Percentiles rank a stretch among this genome's conserved stretches.
These are phyloP conservation scores for Tamandua tetradactyla DNA, from an alignment of 2,797 vertebrate genomes.

Conservation along the genomic window DNA sequence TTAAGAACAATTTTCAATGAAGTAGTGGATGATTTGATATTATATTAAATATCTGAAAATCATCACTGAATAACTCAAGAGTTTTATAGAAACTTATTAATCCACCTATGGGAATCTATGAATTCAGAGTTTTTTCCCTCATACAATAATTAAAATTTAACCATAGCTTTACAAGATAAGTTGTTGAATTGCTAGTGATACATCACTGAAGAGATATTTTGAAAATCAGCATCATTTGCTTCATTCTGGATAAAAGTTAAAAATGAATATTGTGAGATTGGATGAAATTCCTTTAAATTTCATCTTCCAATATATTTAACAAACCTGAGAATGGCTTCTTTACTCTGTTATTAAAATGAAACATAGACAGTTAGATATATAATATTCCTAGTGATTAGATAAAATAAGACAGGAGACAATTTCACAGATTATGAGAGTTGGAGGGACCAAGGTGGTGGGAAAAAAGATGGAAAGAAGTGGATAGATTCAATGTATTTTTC, in stretches of 20 bases:
- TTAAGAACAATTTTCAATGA: neutral
- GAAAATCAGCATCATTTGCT: neutral
- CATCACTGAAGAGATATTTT: neutral
- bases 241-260: neutral
- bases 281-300: constrained; percentile 27
- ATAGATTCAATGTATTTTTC: neutral
- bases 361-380: neutral
- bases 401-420: neutral
- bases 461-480: neutral
- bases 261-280: neutral
- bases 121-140: neutral
- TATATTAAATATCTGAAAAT: neutral
- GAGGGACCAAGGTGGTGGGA: neutral
- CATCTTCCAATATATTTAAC: neutral
- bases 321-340: neutral
- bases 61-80: neutral
- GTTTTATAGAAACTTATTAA: neutral
- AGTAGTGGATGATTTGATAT: neutral
- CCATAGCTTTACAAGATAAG: neutral
- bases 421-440: neutral
- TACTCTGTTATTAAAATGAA: constrained; percentile 8
- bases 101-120: neutral
- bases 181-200: neutral
- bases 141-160: constrained; percentile 3
- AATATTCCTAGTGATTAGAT: too few relatives aligned